Base-by-base conservation (phyloP, 1,140 invertebrate genomes). In the Drosophila pachea region DNA sequence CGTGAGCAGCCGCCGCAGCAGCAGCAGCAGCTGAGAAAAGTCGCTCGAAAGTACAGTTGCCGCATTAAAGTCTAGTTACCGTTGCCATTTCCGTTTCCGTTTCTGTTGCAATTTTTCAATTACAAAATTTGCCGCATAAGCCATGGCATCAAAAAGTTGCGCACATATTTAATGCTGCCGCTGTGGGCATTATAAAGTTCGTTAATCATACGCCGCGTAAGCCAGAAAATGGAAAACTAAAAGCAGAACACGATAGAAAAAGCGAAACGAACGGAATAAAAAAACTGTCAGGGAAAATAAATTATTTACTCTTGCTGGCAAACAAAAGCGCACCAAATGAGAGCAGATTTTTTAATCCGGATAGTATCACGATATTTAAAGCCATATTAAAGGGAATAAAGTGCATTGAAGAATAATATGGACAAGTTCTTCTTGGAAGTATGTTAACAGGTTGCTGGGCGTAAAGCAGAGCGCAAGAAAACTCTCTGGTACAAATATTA, bases 41-140 rank as follows among this genome's bases (percentile, higher is more conserved):
- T 59, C 47, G 47, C 63, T 86, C 76, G 79, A 63, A 68, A 79
- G 76, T 84, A 79, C 73, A 84, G 79, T 79, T 79, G 59, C 49
- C 67, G 33, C 68, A 72, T 62, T 66, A 49, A 76, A 62, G 61
- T 72, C 58, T 47, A 63, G 68, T 49, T 68, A 12, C 53, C 32
- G 14, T 59, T 55, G 32, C 35, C 43, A 36, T 22, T 68, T 29
- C 53, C 32, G 14, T 59, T 55, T 40, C 35, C 43, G 42, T n/a
- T 31, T 31, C 33, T 33, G 12, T 7, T 58, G 14, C 48, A 52
- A 63, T 52, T 33, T 58, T 58, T 55, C 33, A 82, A 74, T 82
- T 74, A 77, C 29, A 38, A 50, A 74, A 60, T 68, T 68, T 66
- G 49, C 53, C 58, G 55, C 53, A 66, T 59, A 45, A 61, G 55